Evolutionary conservation across 2,113 vertebrate genomes (phyloP).

Genomic region (Apaloderma vittatum): DNA sequence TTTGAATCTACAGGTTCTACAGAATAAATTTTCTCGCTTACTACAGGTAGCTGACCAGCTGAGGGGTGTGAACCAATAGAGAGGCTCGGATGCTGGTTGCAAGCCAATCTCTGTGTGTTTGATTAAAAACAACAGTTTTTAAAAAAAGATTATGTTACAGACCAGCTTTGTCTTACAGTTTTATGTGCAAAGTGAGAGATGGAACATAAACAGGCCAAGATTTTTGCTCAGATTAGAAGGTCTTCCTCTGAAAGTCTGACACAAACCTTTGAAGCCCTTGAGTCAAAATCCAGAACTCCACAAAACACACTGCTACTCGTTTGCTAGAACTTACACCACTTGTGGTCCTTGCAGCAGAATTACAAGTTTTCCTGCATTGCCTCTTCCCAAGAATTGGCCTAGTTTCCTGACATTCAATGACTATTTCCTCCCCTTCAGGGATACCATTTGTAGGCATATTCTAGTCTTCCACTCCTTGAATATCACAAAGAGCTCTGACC

Average conservation of each 20-base stretch:
- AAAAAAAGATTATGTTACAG: neutral
- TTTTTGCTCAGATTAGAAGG: neutral
- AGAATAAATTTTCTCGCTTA: neutral
- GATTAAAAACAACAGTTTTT: neutral
- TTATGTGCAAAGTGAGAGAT: neutral
- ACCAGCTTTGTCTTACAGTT: neutral
- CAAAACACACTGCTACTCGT: neutral
- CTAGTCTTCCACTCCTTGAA: neutral
- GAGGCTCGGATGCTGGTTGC: neutral
- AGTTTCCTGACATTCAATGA: neutral
- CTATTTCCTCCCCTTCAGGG: neutral
- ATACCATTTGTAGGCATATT: neutral
- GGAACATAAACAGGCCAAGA: neutral
- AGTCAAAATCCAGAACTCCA: neutral
- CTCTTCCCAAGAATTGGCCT: neutral
- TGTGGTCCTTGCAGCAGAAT: neutral
- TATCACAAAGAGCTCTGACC: neutral
- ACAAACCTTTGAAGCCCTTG: neutral
- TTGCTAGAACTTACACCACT: neutral
- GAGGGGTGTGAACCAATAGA: neutral
- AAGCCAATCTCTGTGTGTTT: neutral
- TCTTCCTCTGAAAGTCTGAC: neutral
- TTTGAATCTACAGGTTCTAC: neutral
- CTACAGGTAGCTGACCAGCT: neutral
- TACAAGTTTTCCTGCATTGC: neutral